phyloP scores from a whole-genome alignment of 2,888 invertebrate genomes.

The Cerastoderma edule region DNA sequence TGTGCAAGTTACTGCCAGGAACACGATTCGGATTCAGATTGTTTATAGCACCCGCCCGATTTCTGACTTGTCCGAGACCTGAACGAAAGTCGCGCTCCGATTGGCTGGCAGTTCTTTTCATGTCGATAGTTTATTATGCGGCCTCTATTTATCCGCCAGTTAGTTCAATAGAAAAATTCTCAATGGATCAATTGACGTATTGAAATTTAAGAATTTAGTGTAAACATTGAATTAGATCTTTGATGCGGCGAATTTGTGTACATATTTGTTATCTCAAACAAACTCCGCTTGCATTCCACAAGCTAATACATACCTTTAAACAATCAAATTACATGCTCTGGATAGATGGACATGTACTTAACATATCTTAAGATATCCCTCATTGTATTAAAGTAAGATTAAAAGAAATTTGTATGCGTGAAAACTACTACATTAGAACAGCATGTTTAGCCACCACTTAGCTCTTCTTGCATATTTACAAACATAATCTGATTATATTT shows the following conservation, averaged over 20 bases:
- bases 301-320: too few species aligned
- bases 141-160: conserved; percentile 15
- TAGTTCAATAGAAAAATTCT: conserved; percentile 18
- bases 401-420: too few species aligned
- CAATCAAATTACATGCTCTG: too few species aligned
- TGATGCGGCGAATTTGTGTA: not conserved
- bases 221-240: conserved; percentile 8
- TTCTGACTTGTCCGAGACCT: conserved; percentile 42
- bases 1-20: not conserved
- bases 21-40: not conserved
- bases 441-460: too few species aligned
- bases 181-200: conserved; percentile 11
- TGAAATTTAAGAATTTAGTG: conserved; percentile 21
- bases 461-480: too few species aligned
- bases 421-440: too few species aligned
- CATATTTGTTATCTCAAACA: not conserved
- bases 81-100: conserved; percentile 43
- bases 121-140: conserved; percentile 12
- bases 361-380: too few species aligned
- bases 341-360: too few species aligned
- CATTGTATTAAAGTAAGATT: too few species aligned
- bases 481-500: too few species aligned
- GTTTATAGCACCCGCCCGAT: conserved; percentile 42
- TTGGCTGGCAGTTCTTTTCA: conserved; percentile 38
- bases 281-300: too few species aligned